phyloP scores from a whole-genome alignment of 1,140 invertebrate genomes.

The Eriosoma lanigerum region DNA sequence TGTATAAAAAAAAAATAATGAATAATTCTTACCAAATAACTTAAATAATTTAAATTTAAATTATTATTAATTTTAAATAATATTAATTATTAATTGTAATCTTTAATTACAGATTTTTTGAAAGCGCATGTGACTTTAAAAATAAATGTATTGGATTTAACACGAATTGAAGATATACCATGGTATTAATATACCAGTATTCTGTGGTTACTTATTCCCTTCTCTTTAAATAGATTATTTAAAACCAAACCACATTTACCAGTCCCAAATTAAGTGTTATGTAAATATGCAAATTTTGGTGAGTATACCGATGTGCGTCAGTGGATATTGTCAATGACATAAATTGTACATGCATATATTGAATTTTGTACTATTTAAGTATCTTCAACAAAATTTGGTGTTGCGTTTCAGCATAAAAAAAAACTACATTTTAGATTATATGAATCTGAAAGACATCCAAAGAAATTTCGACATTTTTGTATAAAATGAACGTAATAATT shows the following conservation, averaged over 20 bases:
- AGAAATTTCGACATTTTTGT: neutral
- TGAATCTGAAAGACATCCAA: neutral
- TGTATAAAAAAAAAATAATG: too few relatives aligned
- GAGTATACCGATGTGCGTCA: neutral
- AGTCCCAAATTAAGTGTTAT: constrained; percentile 2
- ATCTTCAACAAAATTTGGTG: neutral
- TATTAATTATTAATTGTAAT: too few relatives aligned
- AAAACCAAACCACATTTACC: neutral
- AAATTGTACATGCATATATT: neutral
- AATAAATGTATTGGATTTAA: neutral
- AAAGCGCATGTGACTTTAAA: too few relatives aligned
- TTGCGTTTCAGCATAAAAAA: neutral
- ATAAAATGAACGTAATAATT: constrained; percentile 16
- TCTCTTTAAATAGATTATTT: neutral
- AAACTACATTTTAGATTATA: neutral
- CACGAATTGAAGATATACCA: neutral
- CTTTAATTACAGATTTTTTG: too few relatives aligned
- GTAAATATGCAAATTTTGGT: neutral
- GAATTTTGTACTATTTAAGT: neutral
- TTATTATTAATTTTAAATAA: too few relatives aligned
- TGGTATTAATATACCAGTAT: neutral
- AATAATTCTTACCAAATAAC: too few relatives aligned
- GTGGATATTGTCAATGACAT: neutral
- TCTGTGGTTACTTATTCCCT: neutral
- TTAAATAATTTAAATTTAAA: too few relatives aligned